Base-by-base conservation (phyloP, 2,888 invertebrate species). In the Drosophila infuscata region DNA sequence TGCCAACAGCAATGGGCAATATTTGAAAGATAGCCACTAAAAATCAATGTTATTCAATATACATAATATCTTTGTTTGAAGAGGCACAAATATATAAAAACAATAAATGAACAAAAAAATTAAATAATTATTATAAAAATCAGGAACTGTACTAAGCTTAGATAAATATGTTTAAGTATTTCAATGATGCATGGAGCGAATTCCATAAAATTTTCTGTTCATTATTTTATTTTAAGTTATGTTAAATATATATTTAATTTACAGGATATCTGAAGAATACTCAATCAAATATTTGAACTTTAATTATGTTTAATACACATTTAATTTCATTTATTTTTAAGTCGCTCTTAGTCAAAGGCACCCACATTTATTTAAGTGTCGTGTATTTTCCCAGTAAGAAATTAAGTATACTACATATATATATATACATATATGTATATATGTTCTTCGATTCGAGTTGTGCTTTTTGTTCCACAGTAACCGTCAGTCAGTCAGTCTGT, bases 1-100 rank as follows among this genome's bases (percentile, higher is more conserved):
- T 30, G 36, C 43, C 51, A 29, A 51, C 25, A 3, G 30, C 4
- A 57, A 63, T 57, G 62, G 41, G 36, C 64, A n/a, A 15, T 52
- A 38, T 49, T 12, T 5, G 20, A 41, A 9, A 32, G n/a, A 67
- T 66, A 43, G 30, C 9, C 35, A 57, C 35, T 29, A 11, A 43
- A 66, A 66, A n/a, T 4, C 6, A 46, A 36, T 20, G n/a, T 8
- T n/a, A 6, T 12, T 12, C 12, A n/a, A n/a, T n/a, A n/a, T n/a
- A n/a, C n/a, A n/a, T n/a, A n/a, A n/a, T n/a, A n/a, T n/a, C n/a
- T n/a, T n/a, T n/a, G n/a, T n/a, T n/a, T n/a, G n/a, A n/a, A n/a
- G n/a, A n/a, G n/a, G n/a, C n/a, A n/a, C 4, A 25, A 7, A 17
- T 38, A 8, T 8, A 38, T 8, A 38, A 38, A 38, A 8, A 17